Conservation (phyloP, 2,113 vertebrate species). For the Menidia beryllina region DNA sequence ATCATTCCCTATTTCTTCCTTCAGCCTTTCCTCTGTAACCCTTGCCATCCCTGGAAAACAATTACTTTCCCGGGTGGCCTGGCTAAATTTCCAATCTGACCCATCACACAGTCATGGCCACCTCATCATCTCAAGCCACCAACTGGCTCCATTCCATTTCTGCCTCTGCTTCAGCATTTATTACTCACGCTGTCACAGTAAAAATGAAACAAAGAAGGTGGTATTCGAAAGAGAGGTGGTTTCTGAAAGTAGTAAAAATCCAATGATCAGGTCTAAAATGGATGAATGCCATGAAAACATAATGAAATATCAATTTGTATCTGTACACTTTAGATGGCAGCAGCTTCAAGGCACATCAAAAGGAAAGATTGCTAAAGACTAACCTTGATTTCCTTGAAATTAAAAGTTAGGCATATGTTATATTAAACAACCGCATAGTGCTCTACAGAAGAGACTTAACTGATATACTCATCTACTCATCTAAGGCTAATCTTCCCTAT, state of each 20-base stretch:
- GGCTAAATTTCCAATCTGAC: slow-evolving; percentile 67
- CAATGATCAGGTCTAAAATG: slow-evolving; percentile 1
- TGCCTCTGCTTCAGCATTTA: slow-evolving; percentile 28
- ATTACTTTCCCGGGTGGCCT: slow-evolving; percentile 58
- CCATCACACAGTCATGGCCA: slow-evolving; percentile 56
- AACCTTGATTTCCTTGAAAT: not conserved
- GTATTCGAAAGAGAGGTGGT: slow-evolving; percentile 7
- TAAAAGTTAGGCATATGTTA: not conserved
- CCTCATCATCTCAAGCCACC: slow-evolving; percentile 51
- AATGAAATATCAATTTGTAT: slow-evolving; percentile 22
- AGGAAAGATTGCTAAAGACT: not conserved
- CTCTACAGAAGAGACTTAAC: not conserved
- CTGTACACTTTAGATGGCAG: not conserved
- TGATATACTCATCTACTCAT: too few species aligned
- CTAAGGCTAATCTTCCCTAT: too few species aligned
- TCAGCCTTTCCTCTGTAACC: slow-evolving; percentile 47
- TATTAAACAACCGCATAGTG: not conserved
- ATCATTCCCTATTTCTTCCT: slow-evolving; percentile 48
- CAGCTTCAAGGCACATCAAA: slow-evolving; percentile 5
- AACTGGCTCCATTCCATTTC: slow-evolving; percentile 58
- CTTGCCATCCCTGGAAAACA: slow-evolving; percentile 67
- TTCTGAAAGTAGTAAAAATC: slow-evolving; percentile 6
- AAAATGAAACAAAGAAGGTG: slow-evolving; percentile 52
- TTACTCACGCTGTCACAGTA: slow-evolving; percentile 34
- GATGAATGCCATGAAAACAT: slow-evolving; percentile 14